These are phyloP conservation scores for Goniozus legneri DNA, from an alignment of 1,140 invertebrate genomes.

Conservation along the genomic window DNA sequence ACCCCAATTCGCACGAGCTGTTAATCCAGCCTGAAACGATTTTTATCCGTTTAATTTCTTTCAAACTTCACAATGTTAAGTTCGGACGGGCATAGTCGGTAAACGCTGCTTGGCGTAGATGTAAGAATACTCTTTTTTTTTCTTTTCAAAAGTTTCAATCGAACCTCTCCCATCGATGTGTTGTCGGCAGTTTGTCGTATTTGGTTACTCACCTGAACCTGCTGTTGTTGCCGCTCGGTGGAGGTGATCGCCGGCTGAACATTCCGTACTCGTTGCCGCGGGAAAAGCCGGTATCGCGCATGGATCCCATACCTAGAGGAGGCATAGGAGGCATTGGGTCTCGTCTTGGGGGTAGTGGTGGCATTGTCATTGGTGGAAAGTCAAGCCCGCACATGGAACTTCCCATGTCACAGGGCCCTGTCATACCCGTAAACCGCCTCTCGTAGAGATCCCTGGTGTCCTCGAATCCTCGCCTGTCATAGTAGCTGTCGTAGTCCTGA, in stretches of 20 bases:
- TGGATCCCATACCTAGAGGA: constrained; percentile 55
- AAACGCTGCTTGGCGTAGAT: constrained; percentile 8
- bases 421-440: constrained; percentile 68
- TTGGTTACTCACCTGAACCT: constrained; percentile 55
- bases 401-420: constrained; percentile 60
- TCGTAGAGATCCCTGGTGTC: constrained; percentile 75
- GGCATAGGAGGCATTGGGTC: constrained; percentile 67
- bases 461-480: constrained; percentile 70
- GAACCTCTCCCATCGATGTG: too few relatives aligned
- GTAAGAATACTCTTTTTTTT: constrained; percentile 2
- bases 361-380: constrained; percentile 64
- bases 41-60: too few relatives aligned
- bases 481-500: constrained; percentile 79
- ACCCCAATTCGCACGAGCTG: constrained; percentile 49
- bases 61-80: constrained; percentile 51
- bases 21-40: constrained; percentile 47
- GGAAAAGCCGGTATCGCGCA: constrained; percentile 56
- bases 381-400: constrained; percentile 60
- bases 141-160: too few relatives aligned
- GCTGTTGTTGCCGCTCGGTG: constrained; percentile 53
- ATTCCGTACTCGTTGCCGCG: constrained; percentile 69
- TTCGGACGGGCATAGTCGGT: constrained; percentile 32
- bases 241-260: constrained; percentile 77
- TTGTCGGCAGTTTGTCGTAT: too few relatives aligned
- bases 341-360: constrained; percentile 60